Conservation (phyloP, 2,888 invertebrate species). For the Amaurobius ferox region DNA sequence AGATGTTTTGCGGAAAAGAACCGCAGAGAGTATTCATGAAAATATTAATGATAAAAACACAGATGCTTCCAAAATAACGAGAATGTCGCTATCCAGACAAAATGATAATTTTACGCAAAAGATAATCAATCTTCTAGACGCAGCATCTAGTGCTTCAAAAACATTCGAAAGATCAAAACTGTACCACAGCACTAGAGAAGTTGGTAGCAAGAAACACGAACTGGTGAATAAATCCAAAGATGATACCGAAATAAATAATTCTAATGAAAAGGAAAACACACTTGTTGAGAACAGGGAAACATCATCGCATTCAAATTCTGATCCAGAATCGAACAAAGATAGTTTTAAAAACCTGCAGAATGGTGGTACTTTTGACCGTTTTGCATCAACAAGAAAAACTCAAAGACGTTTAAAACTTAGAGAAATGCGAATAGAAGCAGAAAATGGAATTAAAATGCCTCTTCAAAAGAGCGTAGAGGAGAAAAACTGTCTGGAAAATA, state of each 20-base stretch:
- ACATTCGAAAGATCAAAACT: slow-evolving; percentile 46
- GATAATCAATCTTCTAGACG: slow-evolving; percentile 48
- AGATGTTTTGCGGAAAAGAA: not conserved
- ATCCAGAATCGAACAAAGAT: slow-evolving; percentile 7
- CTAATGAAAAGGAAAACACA: not conserved
- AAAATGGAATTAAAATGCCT: slow-evolving; percentile 31
- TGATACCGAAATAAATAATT: slow-evolving; percentile 17
- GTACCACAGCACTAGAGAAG: slow-evolving; percentile 43
- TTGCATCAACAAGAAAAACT: slow-evolving; percentile 50
- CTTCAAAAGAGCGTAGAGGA: not conserved
- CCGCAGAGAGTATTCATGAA: slow-evolving; percentile 25
- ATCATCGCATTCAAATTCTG: not conserved
- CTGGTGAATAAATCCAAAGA: slow-evolving; percentile 36
- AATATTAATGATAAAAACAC: not conserved
- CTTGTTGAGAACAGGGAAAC: not conserved
- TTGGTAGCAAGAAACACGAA: slow-evolving; percentile 17
- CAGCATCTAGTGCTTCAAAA: slow-evolving; percentile 24
- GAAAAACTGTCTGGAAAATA: too few relatives aligned
- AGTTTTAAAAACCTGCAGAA: not conserved
- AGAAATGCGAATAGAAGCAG: slow-evolving; percentile 65
- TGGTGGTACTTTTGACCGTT: slow-evolving; percentile 44
- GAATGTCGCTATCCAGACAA: slow-evolving; percentile 12
- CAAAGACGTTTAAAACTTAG: slow-evolving; percentile 50
- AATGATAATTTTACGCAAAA: slow-evolving; percentile 56
- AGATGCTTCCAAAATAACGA: slow-evolving; percentile 10